A percentile compares a stretch with the other conserved stretches of the same genome.
These are phyloP conservation scores for Bos indicus DNA, from an alignment of 2,113 vertebrate genomes.

Conservation along the genomic window DNA sequence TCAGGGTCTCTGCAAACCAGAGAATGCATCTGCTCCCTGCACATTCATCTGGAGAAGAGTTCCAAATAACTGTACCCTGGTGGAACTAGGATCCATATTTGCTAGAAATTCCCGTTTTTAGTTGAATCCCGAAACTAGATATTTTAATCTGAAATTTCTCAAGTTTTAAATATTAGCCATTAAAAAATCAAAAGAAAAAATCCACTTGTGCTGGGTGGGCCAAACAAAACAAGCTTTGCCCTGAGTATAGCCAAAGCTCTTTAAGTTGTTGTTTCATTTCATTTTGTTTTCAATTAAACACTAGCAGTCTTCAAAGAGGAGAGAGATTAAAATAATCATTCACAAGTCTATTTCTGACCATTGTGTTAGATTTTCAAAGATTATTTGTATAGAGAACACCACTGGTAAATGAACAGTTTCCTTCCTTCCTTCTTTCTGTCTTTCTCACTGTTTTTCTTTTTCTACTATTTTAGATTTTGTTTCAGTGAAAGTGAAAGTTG, in stretches of 20 bases:
- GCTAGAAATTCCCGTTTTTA: background rate
- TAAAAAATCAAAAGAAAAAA: background rate
- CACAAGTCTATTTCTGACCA: background rate
- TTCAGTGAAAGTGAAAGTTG: background rate
- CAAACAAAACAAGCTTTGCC: background rate
- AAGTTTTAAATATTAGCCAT: background rate
- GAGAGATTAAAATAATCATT: background rate
- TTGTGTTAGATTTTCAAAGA: background rate
- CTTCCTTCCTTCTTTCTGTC: no score
- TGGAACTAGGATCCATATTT: background rate
- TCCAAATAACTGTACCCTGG: background rate
- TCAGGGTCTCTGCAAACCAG: background rate
- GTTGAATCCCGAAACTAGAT: background rate
- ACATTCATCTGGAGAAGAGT: background rate
- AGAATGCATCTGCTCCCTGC: background rate
- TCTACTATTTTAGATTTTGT: background rate
- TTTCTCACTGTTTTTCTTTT: background rate
- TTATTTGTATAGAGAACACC: background rate
- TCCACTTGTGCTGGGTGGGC: background rate
- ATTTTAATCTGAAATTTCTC: background rate
- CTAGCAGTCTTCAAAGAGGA: background rate
- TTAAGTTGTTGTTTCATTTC: background rate
- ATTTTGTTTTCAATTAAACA: background rate
- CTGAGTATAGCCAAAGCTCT: background rate
- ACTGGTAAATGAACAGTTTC: background rate